A percentile compares a stretch with the other conserved stretches of the same genome.
phyloP scores from a whole-genome alignment of 2,888 invertebrate genomes.

The Anticlea derivata region DNA sequence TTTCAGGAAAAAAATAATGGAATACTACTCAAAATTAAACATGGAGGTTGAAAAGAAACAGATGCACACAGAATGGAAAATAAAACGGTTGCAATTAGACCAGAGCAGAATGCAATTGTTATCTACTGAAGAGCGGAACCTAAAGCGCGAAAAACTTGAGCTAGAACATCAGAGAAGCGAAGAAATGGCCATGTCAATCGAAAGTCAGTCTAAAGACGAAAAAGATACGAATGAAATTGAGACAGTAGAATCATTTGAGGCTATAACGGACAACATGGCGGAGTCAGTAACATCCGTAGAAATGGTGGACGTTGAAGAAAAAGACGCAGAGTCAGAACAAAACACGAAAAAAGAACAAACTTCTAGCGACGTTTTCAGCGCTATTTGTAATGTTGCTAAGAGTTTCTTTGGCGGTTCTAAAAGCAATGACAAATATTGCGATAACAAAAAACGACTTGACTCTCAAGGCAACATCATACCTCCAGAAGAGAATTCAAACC shows the following conservation, averaged over 20 bases:
- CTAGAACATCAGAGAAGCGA: conserved; percentile 69
- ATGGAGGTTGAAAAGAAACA: conserved; percentile 84
- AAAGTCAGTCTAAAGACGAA: conserved; percentile 52
- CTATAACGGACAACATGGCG: conserved; percentile 28
- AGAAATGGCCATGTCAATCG: conserved; percentile 66
- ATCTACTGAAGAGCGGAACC: conserved; percentile 79
- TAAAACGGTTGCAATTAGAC: conserved; percentile 73
- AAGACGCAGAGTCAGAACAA: conserved; percentile 34
- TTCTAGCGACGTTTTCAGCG: conserved; percentile 59
- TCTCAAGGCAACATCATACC: conserved; percentile 66
- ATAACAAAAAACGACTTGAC: conserved; percentile 62
- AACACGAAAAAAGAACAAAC: conserved; percentile 49
- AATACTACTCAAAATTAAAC: conserved; percentile 86
- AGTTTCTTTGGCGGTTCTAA: conserved; percentile 60
- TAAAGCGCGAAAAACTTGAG: conserved; percentile 81
- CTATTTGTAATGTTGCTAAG: conserved; percentile 67
- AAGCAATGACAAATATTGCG: conserved; percentile 48
- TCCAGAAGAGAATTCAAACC: conserved; percentile 43
- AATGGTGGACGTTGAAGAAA: conserved; percentile 38
- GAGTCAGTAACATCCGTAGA: conserved; percentile 39
- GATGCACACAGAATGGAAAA: conserved; percentile 83
- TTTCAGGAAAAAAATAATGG: conserved; percentile 83
- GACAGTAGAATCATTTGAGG: conserved; percentile 12
- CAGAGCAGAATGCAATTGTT: conserved; percentile 72
- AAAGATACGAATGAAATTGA: conserved; percentile 29